These are phyloP conservation scores for Orientallactaga bullata DNA, from an alignment of 2,113 vertebrate genomes.

Conservation along the genomic window DNA sequence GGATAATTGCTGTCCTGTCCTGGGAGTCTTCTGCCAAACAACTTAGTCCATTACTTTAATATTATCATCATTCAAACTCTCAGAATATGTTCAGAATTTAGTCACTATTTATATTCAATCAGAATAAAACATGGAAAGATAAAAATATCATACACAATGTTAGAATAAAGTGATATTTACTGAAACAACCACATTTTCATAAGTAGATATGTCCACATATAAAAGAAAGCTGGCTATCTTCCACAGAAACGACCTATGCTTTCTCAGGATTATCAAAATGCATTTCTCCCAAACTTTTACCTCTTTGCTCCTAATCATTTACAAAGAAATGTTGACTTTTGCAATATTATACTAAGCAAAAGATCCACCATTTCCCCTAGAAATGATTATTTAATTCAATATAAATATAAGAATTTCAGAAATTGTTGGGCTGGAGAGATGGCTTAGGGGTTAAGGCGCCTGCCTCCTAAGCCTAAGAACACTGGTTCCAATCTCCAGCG, in stretches of 20 bases:
- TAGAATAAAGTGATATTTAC: neutral
- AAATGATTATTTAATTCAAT: neutral
- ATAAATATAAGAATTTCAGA: neutral
- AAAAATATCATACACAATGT: neutral
- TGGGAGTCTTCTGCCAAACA: neutral
- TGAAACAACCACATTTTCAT: neutral
- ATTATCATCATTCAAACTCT: neutral
- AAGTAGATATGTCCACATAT: neutral
- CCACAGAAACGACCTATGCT: neutral
- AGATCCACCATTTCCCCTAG: neutral
- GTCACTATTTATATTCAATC: neutral
- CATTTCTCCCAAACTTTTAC: neutral
- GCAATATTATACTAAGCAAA: neutral
- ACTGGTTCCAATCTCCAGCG: no score
- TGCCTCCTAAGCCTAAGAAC: no score
- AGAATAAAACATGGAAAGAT: neutral
- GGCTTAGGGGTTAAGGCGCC: no score
- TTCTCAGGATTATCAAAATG: neutral
- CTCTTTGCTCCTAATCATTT: neutral
- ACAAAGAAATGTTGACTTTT: neutral
- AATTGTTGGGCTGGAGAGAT: no score
- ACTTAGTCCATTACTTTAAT: neutral
- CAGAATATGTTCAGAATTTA: neutral
- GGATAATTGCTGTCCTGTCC: neutral
- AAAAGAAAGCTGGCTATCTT: neutral